phyloP scores from a whole-genome alignment of 2,888 invertebrate genomes.

The Lordiphosa fenestrarum region DNA sequence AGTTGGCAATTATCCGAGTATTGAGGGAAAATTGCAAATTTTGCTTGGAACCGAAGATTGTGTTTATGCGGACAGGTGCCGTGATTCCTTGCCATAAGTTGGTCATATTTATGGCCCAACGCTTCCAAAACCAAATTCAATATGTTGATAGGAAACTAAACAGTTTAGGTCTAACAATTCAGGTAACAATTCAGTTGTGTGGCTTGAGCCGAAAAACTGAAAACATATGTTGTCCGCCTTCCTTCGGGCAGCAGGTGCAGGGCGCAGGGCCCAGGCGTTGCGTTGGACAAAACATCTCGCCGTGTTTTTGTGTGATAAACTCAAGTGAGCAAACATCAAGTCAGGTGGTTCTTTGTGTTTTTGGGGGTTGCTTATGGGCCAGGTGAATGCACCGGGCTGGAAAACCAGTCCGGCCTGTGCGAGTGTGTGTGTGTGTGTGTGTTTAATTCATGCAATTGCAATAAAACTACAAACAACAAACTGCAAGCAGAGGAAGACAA shows the following conservation, averaged over 20 bases:
- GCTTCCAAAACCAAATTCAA: constrained; percentile 49
- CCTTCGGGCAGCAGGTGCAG: constrained; percentile 4
- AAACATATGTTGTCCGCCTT: constrained; percentile 8
- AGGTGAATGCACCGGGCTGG: constrained; percentile 62
- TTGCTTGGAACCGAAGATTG: constrained; percentile 30
- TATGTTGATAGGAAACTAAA: constrained; percentile 25
- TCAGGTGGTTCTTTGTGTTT: constrained; percentile 21
- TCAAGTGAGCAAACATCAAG: constrained; percentile 15
- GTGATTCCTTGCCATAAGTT: constrained; percentile 68
- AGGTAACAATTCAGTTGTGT: constrained; percentile 3
- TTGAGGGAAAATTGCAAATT: constrained; percentile 41
- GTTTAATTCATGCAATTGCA: constrained; percentile 48
- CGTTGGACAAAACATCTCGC: constrained; percentile 1
- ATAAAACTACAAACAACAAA: constrained; percentile 20
- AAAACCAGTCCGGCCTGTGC: constrained; percentile 35
- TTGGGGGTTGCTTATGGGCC: constrained; percentile 56
- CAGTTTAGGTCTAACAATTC: constrained; percentile 5
- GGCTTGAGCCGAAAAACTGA: background rate
- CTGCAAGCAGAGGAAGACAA: constrained; percentile 38
- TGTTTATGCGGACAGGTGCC: constrained; percentile 38
- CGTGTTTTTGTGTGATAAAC: constrained; percentile 7
- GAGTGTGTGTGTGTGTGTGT: background rate
- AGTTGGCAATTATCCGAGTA: constrained; percentile 50
- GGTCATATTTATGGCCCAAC: constrained; percentile 54
- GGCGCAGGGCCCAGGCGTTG: too few relatives aligned